A percentile compares a stretch with the other conserved stretches of the same genome.
phyloP scores from a whole-genome alignment of 1,140 invertebrate genomes.

The Pentalonia nigronervosa region DNA sequence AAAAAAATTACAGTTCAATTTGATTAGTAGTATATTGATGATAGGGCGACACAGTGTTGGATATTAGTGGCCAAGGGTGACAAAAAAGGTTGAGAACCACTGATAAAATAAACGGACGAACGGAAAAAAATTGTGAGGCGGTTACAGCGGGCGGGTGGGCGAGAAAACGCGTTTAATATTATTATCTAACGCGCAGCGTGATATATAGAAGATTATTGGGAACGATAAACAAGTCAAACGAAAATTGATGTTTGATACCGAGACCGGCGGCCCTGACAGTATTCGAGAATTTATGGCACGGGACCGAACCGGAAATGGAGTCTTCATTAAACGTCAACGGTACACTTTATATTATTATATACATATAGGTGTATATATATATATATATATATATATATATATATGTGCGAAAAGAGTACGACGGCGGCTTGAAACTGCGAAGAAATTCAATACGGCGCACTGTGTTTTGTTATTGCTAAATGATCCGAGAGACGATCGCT shows the following conservation, averaged over 20 bases:
- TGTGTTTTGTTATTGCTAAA: conserved; percentile 10
- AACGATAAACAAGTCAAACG: conserved; percentile 48
- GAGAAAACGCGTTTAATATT: neutral
- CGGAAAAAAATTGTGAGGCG: neutral
- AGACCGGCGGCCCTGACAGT: neutral
- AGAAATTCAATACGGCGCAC: conserved; percentile 16
- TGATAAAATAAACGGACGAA: neutral
- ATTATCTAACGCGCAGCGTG: neutral
- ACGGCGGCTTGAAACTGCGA: neutral
- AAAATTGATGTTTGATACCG: conserved; percentile 47
- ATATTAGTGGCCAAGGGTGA: too few relatives aligned
- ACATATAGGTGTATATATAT: neutral
- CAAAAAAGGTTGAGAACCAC: too few relatives aligned
- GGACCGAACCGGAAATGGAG: conserved; percentile 8
- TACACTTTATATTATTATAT: neutral
- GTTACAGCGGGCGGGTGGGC: too few relatives aligned
- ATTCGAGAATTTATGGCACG: conserved; percentile 30
- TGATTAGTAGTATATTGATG: too few relatives aligned
- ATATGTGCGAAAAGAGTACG: neutral
- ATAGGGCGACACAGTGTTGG: too few relatives aligned
- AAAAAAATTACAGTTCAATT: too few relatives aligned
- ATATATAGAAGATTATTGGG: conserved; percentile 16
- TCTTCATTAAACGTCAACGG: conserved; percentile 47
- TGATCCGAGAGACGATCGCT: conserved; percentile 22
- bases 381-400: neutral